These are phyloP conservation scores for Drosophila buzzatii DNA, from an alignment of 2,888 invertebrate genomes.

Conservation along the genomic window DNA sequence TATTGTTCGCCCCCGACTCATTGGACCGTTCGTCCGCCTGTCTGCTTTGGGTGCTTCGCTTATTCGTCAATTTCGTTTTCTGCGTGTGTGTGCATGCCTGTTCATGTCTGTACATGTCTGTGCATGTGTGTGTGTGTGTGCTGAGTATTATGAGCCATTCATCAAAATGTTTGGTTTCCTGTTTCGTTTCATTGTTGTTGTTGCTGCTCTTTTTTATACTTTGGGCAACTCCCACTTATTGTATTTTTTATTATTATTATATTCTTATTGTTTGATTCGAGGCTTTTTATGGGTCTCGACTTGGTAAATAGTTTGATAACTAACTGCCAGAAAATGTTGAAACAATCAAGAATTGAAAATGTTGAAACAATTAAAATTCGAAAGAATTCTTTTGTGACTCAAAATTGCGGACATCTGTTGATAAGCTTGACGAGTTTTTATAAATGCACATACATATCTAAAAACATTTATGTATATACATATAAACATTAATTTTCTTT, in stretches of 20 bases:
- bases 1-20: conserved; percentile 52
- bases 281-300: conserved; percentile 3
- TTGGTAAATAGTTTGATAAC: conserved; percentile 1
- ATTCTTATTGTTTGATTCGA: conserved; percentile 24
- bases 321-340: background rate
- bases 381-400: conserved; percentile 35
- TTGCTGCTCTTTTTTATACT: conserved; percentile 47
- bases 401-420: conserved; percentile 39
- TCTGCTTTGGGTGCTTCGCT: conserved; percentile 73
- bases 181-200: conserved; percentile 46
- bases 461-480: background rate
- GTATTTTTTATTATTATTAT: conserved; percentile 25
- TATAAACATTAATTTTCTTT: conserved; percentile 36
- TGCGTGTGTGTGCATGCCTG: conserved; percentile 28
- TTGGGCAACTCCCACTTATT: conserved; percentile 83
- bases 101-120: background rate
- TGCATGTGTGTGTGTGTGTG: conserved; percentile 34
- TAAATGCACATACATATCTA: too few relatives aligned
- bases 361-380: background rate
- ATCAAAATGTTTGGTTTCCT: conserved; percentile 72
- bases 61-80: conserved; percentile 71
- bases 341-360: background rate
- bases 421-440: conserved; percentile 42
- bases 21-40: conserved; percentile 15
- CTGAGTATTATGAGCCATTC: conserved; percentile 80